Evolutionary conservation across 2,888 invertebrate genomes (phyloP).

Genomic region (Nomada hirtipes): DNA sequence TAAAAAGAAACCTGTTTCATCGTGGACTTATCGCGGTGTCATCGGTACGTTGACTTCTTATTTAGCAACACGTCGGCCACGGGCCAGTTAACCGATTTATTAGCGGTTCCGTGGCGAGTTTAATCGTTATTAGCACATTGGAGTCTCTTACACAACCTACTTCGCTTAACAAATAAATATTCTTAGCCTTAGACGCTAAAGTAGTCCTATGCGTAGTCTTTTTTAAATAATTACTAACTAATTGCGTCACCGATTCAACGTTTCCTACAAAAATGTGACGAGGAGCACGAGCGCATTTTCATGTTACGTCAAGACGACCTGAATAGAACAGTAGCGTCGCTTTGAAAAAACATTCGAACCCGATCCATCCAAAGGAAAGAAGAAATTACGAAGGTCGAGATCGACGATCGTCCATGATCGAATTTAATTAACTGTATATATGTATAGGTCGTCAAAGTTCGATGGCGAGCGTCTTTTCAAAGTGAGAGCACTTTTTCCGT

Average conservation of each 20-base stretch:
- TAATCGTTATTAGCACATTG: conserved; percentile 40
- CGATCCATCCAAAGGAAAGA: background rate
- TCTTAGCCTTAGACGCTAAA: conserved; percentile 49
- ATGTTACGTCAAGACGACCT: conserved; percentile 3
- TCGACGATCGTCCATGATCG: background rate
- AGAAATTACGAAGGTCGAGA: background rate
- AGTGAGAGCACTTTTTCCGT: conserved; percentile 35
- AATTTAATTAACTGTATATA: background rate
- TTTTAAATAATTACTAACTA: conserved; percentile 60
- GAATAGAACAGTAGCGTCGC: background rate
- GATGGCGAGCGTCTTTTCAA: conserved; percentile 24
- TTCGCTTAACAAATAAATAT: conserved; percentile 62
- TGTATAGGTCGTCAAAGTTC: background rate
- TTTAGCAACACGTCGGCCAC: conserved; percentile 8
- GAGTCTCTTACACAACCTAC: conserved; percentile 31
- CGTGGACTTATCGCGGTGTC: conserved; percentile 16
- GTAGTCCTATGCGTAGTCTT: conserved; percentile 47
- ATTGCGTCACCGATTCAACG: conserved; percentile 12
- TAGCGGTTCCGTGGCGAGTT: conserved; percentile 1
- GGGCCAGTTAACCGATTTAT: conserved; percentile 14
- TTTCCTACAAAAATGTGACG: conserved; percentile 17
- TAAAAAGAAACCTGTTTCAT: conserved; percentile 31
- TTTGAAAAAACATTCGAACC: conserved; percentile 32
- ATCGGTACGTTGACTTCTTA: conserved; percentile 11
- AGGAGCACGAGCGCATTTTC: conserved; percentile 15